A percentile compares a stretch with the other conserved stretches of the same genome.
Conservation (phyloP, 2,113 vertebrate genomes). For the Microtus oregoni region DNA sequence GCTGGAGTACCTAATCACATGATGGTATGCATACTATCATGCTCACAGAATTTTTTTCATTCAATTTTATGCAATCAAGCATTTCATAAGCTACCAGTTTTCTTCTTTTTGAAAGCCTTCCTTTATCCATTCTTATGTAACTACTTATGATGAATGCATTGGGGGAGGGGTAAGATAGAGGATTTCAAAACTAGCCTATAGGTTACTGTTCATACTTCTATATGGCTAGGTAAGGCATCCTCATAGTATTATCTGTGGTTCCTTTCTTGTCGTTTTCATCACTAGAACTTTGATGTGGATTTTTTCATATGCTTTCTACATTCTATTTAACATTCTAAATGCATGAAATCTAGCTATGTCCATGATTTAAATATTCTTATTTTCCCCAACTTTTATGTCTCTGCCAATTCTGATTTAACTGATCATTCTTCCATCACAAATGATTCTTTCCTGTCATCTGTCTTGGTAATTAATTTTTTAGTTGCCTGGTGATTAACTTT, state of each 20-base stretch:
- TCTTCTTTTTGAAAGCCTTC: background rate
- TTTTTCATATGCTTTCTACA: background rate
- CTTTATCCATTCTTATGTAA: background rate
- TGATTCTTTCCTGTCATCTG: background rate
- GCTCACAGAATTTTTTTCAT: background rate
- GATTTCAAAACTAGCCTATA: background rate
- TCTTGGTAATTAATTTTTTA: background rate
- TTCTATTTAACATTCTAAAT: background rate
- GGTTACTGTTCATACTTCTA: background rate
- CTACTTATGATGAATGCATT: background rate
- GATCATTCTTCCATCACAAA: background rate
- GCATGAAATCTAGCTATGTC: background rate
- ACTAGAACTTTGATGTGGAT: background rate
- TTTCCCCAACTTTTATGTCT: background rate
- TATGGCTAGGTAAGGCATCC: background rate
- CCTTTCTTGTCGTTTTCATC: background rate
- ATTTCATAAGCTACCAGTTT: background rate
- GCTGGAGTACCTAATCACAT: background rate
- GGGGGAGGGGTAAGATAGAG: background rate
- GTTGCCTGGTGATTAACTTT: background rate
- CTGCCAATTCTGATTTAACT: background rate
- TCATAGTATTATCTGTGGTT: background rate
- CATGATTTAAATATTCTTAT: background rate
- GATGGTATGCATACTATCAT: background rate
- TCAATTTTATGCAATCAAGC: background rate